A percentile compares a stretch with the other conserved stretches of the same genome.
Evolutionary conservation across 2,888 invertebrate species (phyloP).

Genomic region (Thereva nobilitata): DNA sequence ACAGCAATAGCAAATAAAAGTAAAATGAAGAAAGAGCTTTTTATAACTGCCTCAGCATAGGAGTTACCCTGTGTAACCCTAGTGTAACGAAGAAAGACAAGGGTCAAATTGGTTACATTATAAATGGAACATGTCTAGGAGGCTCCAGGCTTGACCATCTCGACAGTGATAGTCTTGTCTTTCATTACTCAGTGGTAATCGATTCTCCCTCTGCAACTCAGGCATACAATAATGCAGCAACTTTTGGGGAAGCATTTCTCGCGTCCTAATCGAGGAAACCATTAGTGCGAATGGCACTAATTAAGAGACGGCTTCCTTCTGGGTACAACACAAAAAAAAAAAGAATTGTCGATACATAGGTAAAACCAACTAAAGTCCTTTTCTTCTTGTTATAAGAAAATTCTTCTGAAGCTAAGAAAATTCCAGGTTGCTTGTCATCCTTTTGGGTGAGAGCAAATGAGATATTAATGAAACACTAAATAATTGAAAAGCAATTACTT

Average conservation of each 20-base stretch:
- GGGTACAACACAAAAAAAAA: not conserved
- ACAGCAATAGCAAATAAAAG: too few species aligned
- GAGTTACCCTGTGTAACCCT: constrained; percentile 15
- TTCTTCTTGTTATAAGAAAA: not conserved
- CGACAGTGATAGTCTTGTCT: not conserved
- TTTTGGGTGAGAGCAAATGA: constrained; percentile 14
- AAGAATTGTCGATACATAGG: not conserved
- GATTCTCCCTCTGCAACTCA: constrained; percentile 19
- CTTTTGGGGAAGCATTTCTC: not conserved
- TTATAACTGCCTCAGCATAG: too few species aligned
- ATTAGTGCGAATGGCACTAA: constrained; percentile 23
- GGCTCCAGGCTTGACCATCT: not conserved
- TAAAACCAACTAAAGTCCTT: too few species aligned
- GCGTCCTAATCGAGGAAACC: constrained; percentile 23
- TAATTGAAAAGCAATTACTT: constrained; percentile 32
- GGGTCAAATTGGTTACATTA: constrained; percentile 33
- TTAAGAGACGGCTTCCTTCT: constrained; percentile 11
- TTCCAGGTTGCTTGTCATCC: constrained; percentile 20
- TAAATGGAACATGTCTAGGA: constrained; percentile 23
- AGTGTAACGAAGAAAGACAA: constrained; percentile 30
- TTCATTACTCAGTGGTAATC: constrained; percentile 5
- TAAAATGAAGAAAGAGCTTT: too few species aligned
- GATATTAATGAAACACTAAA: constrained; percentile 30
- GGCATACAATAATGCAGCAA: not conserved
- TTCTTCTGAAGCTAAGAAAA: constrained; percentile 16